Percentiles rank a stretch among this genome's conserved stretches.
Conservation (phyloP, 2,797 vertebrate species). For the Tauraco hartlaubi region DNA sequence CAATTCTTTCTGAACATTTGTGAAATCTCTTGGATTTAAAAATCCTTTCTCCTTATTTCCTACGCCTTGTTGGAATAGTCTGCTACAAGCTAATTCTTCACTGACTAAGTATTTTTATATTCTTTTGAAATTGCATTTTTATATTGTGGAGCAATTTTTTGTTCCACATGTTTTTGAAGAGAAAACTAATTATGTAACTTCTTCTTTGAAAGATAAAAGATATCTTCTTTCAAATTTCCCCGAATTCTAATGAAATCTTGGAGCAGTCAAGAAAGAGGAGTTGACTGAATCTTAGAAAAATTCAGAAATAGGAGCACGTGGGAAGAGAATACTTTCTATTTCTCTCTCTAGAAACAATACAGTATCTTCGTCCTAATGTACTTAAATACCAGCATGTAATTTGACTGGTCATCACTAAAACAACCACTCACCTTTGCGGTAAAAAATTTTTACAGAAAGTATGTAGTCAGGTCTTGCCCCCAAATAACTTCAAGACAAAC, state of each 20-base stretch:
- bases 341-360: not conserved
- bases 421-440: not conserved
- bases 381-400: not conserved
- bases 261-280: not conserved
- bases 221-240: not conserved
- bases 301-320: not conserved
- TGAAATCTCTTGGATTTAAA: not conserved
- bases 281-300: not conserved
- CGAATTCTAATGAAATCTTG: not conserved
- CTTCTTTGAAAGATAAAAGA: not conserved
- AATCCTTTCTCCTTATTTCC: not conserved
- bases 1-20: not conserved
- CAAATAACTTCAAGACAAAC: not conserved
- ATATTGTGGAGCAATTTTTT: not conserved
- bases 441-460: not conserved
- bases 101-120: not conserved
- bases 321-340: not conserved
- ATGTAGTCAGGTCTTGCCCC: not conserved
- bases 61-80: not conserved
- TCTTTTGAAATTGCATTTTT: not conserved
- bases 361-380: not conserved
- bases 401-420: not conserved
- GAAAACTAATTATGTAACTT: not conserved
- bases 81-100: not conserved
- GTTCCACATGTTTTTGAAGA: not conserved